Percentiles rank a stretch among this genome's conserved stretches.
phyloP scores from a whole-genome alignment of 2,797 vertebrate genomes.

The Hypotaenidia philippensis region DNA sequence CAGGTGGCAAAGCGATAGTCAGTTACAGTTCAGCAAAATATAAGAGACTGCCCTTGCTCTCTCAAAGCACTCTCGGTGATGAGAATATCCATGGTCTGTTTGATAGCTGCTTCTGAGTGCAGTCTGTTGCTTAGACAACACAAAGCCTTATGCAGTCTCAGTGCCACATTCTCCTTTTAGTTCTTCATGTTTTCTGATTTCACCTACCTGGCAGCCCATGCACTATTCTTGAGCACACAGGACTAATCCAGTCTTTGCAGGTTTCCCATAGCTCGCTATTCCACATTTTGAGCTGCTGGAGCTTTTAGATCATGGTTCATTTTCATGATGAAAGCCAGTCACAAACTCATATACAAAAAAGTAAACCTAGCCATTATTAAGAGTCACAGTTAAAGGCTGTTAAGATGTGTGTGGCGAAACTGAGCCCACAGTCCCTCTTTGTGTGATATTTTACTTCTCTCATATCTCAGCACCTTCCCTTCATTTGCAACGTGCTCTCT shows the following conservation, averaged over 20 bases:
- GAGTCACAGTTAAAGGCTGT: background rate
- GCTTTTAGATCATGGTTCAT: slow-evolving; percentile 21
- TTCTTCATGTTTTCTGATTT: background rate
- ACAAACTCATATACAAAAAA: background rate
- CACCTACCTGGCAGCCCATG: background rate
- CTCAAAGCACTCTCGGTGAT: background rate
- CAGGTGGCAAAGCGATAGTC: slow-evolving; percentile 19
- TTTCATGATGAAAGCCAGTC: slow-evolving; percentile 35
- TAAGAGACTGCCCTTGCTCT: background rate
- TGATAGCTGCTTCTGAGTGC: background rate
- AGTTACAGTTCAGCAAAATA: background rate
- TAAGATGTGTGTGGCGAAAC: background rate
- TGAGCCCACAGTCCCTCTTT: background rate
- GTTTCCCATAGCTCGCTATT: background rate
- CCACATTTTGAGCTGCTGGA: background rate
- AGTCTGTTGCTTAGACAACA: background rate
- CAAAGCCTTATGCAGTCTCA: background rate
- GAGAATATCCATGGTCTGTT: background rate
- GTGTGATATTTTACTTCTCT: background rate
- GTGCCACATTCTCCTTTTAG: background rate
- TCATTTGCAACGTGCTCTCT: background rate
- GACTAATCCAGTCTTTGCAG: background rate
- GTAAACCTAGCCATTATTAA: background rate
- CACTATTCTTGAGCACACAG: background rate
- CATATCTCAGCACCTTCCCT: background rate